A percentile compares a stretch with the other conserved stretches of the same genome.
phyloP scores from a whole-genome alignment of 2,113 vertebrate species.

The Cygnus atratus region DNA sequence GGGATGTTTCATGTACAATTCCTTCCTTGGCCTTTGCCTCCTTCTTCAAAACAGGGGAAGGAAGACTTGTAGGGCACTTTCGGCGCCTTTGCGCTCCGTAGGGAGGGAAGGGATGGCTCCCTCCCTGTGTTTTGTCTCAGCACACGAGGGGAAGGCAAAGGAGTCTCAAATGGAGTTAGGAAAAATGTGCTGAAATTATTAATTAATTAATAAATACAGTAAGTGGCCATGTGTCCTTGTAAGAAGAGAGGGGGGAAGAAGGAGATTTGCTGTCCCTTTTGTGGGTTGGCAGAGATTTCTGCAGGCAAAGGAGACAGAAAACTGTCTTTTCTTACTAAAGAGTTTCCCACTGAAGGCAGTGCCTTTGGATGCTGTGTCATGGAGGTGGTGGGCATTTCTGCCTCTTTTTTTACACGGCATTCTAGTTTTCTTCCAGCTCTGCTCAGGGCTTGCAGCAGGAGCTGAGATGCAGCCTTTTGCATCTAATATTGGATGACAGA shows the following conservation, averaged over 20 bases:
- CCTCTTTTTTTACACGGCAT: background rate
- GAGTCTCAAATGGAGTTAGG: background rate
- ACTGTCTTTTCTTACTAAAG: background rate
- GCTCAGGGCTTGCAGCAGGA: background rate
- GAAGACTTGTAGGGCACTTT: background rate
- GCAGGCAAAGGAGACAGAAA: background rate
- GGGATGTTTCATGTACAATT: background rate
- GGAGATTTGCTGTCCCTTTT: background rate
- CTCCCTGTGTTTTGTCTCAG: background rate
- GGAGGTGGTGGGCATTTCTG: background rate
- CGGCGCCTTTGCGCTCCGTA: accelerated
- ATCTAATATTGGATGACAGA: background rate
- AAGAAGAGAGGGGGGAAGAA: background rate
- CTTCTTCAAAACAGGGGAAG: background rate
- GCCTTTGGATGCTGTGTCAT: background rate
- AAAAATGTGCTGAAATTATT: background rate
- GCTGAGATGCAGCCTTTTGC: background rate
- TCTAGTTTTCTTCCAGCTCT: background rate
- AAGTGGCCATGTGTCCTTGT: background rate
- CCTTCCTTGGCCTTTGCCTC: constrained; percentile 17
- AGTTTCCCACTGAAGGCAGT: background rate
- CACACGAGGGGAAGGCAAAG: accelerated
- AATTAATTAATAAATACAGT: background rate
- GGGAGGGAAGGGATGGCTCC: background rate
- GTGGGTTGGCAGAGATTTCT: background rate